Evolutionary conservation across 1,140 invertebrate genomes (phyloP).

Genomic region (Drosophila virilis): DNA sequence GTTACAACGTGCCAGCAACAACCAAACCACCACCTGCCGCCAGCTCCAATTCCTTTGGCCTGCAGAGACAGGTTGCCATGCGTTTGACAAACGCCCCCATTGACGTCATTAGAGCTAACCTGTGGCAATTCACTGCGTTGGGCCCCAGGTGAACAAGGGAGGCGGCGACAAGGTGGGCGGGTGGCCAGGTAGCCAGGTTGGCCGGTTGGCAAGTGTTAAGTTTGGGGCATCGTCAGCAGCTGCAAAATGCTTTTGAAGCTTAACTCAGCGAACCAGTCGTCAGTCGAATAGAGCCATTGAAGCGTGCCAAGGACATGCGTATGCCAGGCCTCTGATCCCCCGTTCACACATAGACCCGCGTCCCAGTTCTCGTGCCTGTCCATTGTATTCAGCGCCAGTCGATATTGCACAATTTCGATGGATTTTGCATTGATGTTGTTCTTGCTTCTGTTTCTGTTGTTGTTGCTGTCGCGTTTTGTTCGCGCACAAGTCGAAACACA

Average conservation of each 20-base stretch:
- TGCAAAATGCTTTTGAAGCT: conserved; percentile 55
- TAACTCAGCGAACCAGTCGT: conserved; percentile 37
- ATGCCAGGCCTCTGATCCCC: conserved; percentile 1
- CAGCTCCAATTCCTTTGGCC: not conserved
- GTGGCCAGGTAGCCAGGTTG: not conserved
- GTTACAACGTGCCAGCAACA: conserved; percentile 66
- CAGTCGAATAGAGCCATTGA: conserved; percentile 44
- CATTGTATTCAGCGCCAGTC: conserved; percentile 35
- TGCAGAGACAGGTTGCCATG: conserved; percentile 9
- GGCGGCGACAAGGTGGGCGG: not conserved
- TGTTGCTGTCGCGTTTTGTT: conserved; percentile 9
- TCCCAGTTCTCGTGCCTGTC: not conserved
- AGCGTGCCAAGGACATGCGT: conserved; percentile 59
- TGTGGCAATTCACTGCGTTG: conserved; percentile 31
- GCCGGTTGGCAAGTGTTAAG: conserved; percentile 4
- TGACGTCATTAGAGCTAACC: conserved; percentile 73
- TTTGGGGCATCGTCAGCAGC: conserved; percentile 22
- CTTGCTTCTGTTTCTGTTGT: conserved; percentile 11
- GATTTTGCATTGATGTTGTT: conserved; percentile 14
- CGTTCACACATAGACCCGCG: not conserved
- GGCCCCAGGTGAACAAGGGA: not conserved
- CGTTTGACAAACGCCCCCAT: conserved; percentile 59
- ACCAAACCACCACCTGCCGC: conserved; percentile 4
- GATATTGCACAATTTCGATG: conserved; percentile 42
- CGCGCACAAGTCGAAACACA: conserved; percentile 44